Conservation (phyloP, 2,797 vertebrate genomes). For the Paguma larvata region DNA sequence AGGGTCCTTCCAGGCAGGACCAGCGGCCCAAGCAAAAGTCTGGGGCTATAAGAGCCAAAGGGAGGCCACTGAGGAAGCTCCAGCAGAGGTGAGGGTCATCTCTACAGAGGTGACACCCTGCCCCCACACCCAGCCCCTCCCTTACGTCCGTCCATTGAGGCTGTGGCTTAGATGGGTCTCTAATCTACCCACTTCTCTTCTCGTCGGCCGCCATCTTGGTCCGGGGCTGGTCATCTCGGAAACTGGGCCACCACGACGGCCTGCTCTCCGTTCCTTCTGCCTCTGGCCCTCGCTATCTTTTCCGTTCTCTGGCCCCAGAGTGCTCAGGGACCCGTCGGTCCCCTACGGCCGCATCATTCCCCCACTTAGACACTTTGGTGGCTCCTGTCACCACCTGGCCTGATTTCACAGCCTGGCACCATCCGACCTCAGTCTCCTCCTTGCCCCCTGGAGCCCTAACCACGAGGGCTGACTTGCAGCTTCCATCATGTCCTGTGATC, state of each 20-base stretch:
- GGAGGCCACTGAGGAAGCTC: too few species aligned
- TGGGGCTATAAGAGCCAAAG: not conserved
- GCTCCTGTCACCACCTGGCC: not conserved
- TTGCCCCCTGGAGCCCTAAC: not conserved
- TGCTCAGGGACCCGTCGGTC: fast-evolving
- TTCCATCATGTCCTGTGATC: fast-evolving
- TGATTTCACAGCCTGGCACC: too few species aligned
- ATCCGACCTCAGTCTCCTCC: not conserved
- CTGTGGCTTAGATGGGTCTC: not conserved
- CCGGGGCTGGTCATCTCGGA: not conserved
- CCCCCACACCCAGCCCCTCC: not conserved
- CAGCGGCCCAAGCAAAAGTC: not conserved
- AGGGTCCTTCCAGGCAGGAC: too few species aligned
- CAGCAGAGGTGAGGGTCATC: not conserved
- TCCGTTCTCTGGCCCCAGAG: not conserved
- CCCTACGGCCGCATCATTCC: not conserved
- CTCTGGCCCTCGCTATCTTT: not conserved
- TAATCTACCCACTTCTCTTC: too few species aligned
- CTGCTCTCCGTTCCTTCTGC: not conserved
- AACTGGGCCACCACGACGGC: fast-evolving
- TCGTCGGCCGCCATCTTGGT: not conserved
- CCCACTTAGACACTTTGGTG: not conserved
- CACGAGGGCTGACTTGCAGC: fast-evolving
- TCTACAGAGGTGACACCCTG: not conserved
- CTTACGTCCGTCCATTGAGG: not conserved